Conservation (phyloP, 2,888 invertebrate species). For the Chalcis sispes region DNA sequence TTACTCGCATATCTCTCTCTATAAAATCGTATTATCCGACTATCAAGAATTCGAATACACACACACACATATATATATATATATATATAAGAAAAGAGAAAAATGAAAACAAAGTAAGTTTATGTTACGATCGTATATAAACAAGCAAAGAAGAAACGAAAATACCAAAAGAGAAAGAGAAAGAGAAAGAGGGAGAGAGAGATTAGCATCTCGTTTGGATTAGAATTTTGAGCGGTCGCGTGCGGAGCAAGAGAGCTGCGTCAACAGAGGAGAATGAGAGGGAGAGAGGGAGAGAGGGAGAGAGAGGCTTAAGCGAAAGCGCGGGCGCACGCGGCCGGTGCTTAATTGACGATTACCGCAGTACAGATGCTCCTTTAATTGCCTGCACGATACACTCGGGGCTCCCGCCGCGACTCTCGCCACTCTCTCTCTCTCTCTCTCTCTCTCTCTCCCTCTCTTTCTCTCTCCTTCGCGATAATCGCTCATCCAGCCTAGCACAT, state of each 20-base stretch:
- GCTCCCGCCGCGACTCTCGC: conserved; percentile 55
- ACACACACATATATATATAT: too few relatives aligned
- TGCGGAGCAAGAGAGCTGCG: conserved; percentile 43
- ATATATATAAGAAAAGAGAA: too few relatives aligned
- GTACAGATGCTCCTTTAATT: conserved; percentile 68
- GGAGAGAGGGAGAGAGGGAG: background rate
- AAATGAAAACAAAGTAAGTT: too few relatives aligned
- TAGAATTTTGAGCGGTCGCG: conserved; percentile 53
- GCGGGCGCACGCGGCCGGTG: conserved; percentile 17
- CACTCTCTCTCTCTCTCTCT: conserved; percentile 42
- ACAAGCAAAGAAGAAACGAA: too few relatives aligned
- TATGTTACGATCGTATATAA: too few relatives aligned
- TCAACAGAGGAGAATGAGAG: background rate
- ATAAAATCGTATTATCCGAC: too few relatives aligned
- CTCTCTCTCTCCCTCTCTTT: conserved; percentile 25
- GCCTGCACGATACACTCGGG: conserved; percentile 65
- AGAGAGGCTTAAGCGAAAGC: conserved; percentile 48
- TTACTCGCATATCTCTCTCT: too few relatives aligned
- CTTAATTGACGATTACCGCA: conserved; percentile 60
- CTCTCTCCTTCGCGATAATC: conserved; percentile 41
- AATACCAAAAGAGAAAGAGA: too few relatives aligned
- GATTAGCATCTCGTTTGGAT: conserved; percentile 53
- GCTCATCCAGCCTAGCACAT: conserved; percentile 15
- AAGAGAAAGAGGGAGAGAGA: background rate
- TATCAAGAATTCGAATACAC: too few relatives aligned